These are phyloP conservation scores for Sminthurides bifidus DNA, from an alignment of 1,140 invertebrate species.

Conservation along the genomic window DNA sequence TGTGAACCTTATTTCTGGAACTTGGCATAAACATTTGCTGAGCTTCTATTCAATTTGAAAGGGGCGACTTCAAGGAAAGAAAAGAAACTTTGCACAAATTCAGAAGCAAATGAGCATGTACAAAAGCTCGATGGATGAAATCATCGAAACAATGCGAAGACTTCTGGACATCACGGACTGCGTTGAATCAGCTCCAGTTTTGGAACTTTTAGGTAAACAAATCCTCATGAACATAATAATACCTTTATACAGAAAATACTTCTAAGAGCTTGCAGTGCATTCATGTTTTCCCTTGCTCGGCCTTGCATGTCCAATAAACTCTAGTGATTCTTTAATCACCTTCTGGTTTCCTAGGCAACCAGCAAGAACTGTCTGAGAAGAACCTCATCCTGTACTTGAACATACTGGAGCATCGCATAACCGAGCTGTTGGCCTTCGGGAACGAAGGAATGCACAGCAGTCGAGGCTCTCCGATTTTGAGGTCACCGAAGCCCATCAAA, in stretches of 20 bases:
- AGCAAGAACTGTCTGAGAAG: slow-evolving; percentile 18
- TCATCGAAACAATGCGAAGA: slow-evolving; percentile 21
- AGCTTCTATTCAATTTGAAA: background rate
- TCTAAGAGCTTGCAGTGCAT: too few relatives aligned
- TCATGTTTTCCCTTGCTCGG: too few relatives aligned
- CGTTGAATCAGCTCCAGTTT: slow-evolving; percentile 13
- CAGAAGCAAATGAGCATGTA: slow-evolving; percentile 2
- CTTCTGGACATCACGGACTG: slow-evolving; percentile 25
- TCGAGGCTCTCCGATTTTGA: background rate
- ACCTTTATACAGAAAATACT: background rate
- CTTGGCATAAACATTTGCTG: background rate
- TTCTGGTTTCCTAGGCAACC: slow-evolving; percentile 12
- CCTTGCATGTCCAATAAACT: background rate
- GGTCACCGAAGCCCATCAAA: slow-evolving; percentile 10
- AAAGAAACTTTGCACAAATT: slow-evolving; percentile 9
- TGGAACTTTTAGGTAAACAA: slow-evolving; percentile 19
- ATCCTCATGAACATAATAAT: background rate
- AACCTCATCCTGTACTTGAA: slow-evolving; percentile 25
- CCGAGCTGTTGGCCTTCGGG: slow-evolving; percentile 16
- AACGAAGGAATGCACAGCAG: background rate
- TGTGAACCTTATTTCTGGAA: background rate
- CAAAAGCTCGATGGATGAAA: slow-evolving; percentile 18
- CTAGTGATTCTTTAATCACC: background rate
- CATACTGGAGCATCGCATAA: slow-evolving; percentile 25
- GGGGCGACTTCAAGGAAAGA: slow-evolving; percentile 18